Conservation (phyloP, 2,113 vertebrate species). For the Microcebus lehilahytsara region DNA sequence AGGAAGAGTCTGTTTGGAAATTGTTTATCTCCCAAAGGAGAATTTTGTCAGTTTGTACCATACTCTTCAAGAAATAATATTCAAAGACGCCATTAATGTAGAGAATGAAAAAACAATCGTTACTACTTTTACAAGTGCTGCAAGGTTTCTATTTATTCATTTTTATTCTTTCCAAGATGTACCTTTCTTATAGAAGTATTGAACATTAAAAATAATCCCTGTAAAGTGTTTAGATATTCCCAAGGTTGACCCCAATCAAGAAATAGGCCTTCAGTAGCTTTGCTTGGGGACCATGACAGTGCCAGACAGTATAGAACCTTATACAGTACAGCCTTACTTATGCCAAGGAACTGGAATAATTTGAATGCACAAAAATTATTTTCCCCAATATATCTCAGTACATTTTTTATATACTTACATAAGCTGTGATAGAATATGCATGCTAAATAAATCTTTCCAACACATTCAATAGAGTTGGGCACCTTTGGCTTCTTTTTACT, state of each 20-base stretch:
- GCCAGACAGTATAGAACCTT: neutral
- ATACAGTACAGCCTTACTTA: neutral
- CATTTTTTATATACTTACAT: neutral
- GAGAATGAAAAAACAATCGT: constrained; percentile 1
- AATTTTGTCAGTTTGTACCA: constrained; percentile 29
- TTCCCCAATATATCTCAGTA: neutral
- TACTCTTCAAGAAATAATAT: neutral
- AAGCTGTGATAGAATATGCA: neutral
- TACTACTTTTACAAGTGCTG: neutral
- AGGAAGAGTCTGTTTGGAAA: constrained; percentile 56
- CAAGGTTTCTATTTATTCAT: neutral
- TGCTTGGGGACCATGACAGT: neutral
- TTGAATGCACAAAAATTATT: neutral
- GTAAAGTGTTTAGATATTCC: neutral
- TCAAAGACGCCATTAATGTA: constrained; percentile 22
- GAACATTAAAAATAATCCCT: neutral
- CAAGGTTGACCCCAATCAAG: neutral
- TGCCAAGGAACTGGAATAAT: neutral
- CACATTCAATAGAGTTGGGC: neutral
- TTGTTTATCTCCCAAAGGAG: constrained; percentile 51
- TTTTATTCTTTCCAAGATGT: neutral
- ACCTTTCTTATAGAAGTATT: neutral
- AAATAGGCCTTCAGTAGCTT: neutral
- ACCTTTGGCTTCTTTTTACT: neutral
- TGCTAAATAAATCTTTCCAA: neutral